Conservation (phyloP, 1,140 invertebrate genomes). For the Heliconius hermathena region DNA sequence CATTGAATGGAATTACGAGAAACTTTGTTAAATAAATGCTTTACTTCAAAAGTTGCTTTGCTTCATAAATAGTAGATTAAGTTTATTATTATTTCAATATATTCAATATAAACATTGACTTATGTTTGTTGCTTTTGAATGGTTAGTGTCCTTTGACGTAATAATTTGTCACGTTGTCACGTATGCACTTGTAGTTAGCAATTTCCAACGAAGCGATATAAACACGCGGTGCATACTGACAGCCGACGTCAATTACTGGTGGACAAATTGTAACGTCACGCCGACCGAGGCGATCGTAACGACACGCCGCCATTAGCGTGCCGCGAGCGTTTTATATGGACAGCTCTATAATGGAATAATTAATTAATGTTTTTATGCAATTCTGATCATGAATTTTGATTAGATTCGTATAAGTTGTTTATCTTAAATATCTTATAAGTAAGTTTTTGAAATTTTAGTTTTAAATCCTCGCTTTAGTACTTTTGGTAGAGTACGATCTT, state of each 20-base stretch:
- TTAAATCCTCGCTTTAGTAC: neutral
- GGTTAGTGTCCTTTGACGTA: neutral
- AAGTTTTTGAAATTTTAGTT: neutral
- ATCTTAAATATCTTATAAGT: too few species aligned
- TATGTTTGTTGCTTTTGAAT: neutral
- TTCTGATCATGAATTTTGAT: neutral
- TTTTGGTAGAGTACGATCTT: too few species aligned
- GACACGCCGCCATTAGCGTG: neutral
- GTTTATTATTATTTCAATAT: neutral
- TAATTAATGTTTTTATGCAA: neutral
- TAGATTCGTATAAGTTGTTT: too few species aligned
- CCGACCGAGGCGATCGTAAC: neutral
- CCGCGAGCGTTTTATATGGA: neutral
- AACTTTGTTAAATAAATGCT: constrained; percentile 19
- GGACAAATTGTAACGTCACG: constrained; percentile 5
- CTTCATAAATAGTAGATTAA: neutral
- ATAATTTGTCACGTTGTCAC: constrained; percentile 4
- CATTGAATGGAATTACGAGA: constrained; percentile 13
- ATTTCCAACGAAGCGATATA: constrained; percentile 10
- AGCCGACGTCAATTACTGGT: constrained; percentile 4
- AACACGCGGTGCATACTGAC: constrained; percentile 12
- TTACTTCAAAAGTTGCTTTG: neutral
- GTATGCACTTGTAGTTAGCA: constrained; percentile 1
- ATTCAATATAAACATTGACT: neutral
- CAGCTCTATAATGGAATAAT: neutral